Base-by-base conservation (phyloP, 35 echinoderm and acorn worm genomes). In the Heliocidaris tuberculata region DNA sequence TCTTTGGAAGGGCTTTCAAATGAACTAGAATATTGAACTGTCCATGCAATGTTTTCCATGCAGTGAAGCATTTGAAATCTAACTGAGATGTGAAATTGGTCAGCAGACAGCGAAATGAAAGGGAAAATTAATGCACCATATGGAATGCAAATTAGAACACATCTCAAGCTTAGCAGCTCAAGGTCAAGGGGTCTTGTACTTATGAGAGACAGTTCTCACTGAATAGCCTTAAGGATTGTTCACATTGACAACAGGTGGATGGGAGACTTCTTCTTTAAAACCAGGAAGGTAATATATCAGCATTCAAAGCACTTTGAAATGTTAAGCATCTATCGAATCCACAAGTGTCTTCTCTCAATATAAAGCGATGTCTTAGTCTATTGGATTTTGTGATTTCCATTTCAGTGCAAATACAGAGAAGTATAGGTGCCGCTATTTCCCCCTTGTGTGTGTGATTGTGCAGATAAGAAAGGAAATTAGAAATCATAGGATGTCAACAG, bases 141-240 rank as follows among this genome's bases (percentile, higher is more conserved):
- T 5, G 65, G 65, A 78, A 78, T 78, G 65, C 65, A 78, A 78
- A 78, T 78, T 78, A 78, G 65, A 78, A 78, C 65, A 78, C 65
- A 78, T 78, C 65, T 78, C 65, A 78, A 78, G 65, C 65, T 78
- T 78, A 78, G 65, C 65, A 78, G 21, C 27, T 24, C 65, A 78
- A 78, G 65, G 65, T 78, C 65, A 78, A 71, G 65, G 65, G 65
- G 17, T 21, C 27, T 19, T 78, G 65, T 56, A 56, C 52, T 56
- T 56, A 56, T 56, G 52, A 56, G 52, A 56, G 52, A 56, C 11
- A 56, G 52, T 56, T 56, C 52, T 56, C 52, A 56, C 7, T 42
- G 35, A 56, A 56, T 56, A 56, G 52, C 9, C 65, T 7, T n/a
- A 78, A 24, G 21, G 65, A 24, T 24, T 78, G 65, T 78, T 78